phyloP scores from a whole-genome alignment of 2,113 vertebrate genomes.

The Hyperopisus bebe region DNA sequence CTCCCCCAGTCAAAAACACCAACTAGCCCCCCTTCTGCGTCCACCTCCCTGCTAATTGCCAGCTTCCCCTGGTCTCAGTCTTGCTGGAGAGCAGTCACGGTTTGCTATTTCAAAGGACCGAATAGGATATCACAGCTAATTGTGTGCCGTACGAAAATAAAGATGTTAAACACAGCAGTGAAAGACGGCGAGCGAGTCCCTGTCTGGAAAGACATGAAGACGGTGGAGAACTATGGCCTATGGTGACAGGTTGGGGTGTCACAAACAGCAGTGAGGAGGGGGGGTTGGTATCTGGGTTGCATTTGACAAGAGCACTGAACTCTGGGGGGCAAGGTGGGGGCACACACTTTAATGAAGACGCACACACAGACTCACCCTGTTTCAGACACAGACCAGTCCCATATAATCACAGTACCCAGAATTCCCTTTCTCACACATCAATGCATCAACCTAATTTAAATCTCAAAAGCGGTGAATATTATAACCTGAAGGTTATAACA shows the following conservation, averaged over 20 bases:
- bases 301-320: neutral
- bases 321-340: neutral
- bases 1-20: neutral
- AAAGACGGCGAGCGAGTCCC: neutral
- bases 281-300: neutral
- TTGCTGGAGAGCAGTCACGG: neutral
- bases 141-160: neutral
- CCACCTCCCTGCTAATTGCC: conserved; percentile 25
- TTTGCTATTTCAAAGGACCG: neutral
- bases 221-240: neutral
- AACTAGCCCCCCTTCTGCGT: conserved; percentile 17
- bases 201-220: neutral
- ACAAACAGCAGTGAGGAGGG: neutral
- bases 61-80: neutral
- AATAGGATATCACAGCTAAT: conserved; percentile 3
- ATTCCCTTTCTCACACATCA: neutral
- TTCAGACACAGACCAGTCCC: neutral
- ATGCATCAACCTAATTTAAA: neutral
- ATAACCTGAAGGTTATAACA: neutral
- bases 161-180: neutral
- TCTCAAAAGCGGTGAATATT: neutral
- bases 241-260: neutral
- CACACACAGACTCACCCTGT: neutral
- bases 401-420: neutral
- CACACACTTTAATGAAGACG: neutral